Base-by-base conservation (phyloP, 2,888 invertebrate genomes). In the Tachina lurida region DNA sequence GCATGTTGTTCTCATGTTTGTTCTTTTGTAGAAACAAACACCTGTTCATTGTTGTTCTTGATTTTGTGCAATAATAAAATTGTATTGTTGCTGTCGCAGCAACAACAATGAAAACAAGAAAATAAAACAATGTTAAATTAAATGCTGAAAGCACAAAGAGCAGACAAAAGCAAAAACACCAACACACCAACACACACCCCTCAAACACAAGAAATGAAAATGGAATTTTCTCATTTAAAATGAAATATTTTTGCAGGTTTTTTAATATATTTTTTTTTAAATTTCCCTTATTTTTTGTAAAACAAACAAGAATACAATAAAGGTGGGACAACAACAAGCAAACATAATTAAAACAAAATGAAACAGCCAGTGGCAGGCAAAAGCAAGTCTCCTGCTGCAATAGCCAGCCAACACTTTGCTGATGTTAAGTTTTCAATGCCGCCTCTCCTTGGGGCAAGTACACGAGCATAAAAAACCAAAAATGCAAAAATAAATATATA, bases 141-240 rank as follows among this genome's bases (percentile, higher is more conserved):
- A 75, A 81, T 39, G 60, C 15, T 13, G 65, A 74, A 45, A 63
- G 49, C 31, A 52, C 39, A 74, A 60, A 60, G 74, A 19, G 19
- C 49, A 52, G 8, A 78, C 52, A 10, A 65, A 15, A 58, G 0
- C 17, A 10, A n/a, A 56, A 10, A 58, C 22, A 52, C 9, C 15
- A 5, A 56, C 65, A 31, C 39, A 31, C 60, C n/a, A 12, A 10
- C 31, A 43, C 43, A 62, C 22, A 77, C 31, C 60, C n/a, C 7
- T 13, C 3, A 17, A 31, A 54, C 22, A 77, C 47, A 78, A 67
- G 60, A 74, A 75, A 45, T 58, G 13, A 17, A 75, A 81, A 76
- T 60, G 76, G 82, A 76, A 82, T 76, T 70, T 84, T 76, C 81
- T 77, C 84, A 80, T 80, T 84, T 84, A 76, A 80, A 84, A 73